phyloP scores from a whole-genome alignment of 2,113 vertebrate species.

The Oreotrochilus melanogaster region DNA sequence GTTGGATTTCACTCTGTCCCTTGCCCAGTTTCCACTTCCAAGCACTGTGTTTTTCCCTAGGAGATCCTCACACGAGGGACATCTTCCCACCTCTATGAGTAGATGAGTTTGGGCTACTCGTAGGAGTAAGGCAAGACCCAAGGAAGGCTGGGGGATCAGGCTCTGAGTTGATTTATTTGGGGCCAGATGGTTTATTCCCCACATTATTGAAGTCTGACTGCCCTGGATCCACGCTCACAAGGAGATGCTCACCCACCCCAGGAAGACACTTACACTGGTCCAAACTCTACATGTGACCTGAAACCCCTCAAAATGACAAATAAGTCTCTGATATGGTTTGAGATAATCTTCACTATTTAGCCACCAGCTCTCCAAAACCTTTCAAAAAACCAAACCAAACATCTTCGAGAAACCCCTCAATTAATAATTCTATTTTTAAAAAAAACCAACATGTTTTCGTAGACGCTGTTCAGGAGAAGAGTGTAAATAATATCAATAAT shows the following conservation, averaged over 20 bases:
- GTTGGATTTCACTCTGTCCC: neutral
- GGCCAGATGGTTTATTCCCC: conserved; percentile 59
- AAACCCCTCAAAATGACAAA: neutral
- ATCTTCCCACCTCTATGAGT: accelerated
- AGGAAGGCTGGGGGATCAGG: neutral
- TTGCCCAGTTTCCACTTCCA: neutral
- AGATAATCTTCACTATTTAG: neutral
- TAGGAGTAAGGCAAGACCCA: neutral
- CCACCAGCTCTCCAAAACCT: neutral
- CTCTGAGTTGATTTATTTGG: neutral
- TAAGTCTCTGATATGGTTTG: neutral
- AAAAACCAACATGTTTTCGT: conserved; percentile 11
- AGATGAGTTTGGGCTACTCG: neutral
- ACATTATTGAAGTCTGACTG: conserved; percentile 65
- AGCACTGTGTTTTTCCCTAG: accelerated
- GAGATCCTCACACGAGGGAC: accelerated
- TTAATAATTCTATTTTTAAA: neutral
- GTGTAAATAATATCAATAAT: conserved; percentile 51
- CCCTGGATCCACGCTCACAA: neutral
- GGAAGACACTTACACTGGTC: neutral
- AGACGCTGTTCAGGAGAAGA: neutral
- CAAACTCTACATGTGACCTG: neutral
- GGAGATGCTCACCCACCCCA: neutral
- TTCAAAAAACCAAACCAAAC: neutral
- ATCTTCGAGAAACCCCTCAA: neutral